A percentile compares a stretch with the other conserved stretches of the same genome.
These are phyloP conservation scores for Pardalotus punctatus DNA, from an alignment of 2,113 vertebrate species.

Conservation along the genomic window DNA sequence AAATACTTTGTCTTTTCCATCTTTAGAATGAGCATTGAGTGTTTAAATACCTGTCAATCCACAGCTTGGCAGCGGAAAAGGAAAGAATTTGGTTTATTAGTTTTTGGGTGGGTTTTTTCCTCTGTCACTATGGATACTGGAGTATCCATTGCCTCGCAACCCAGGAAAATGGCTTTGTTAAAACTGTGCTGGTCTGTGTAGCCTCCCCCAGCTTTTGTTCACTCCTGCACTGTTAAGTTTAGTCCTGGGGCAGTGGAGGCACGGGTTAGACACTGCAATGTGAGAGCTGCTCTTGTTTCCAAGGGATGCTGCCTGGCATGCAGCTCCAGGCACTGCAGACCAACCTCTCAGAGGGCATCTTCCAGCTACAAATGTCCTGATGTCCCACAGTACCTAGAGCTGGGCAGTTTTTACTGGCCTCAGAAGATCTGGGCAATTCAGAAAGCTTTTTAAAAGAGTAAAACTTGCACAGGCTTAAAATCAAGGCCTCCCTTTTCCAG, in stretches of 20 bases:
- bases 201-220: not conserved
- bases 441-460: not conserved
- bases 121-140: slow-evolving; percentile 33
- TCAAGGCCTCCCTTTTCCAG: not conserved
- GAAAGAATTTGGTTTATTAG: slow-evolving; percentile 58
- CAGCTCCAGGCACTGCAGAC: not conserved
- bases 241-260: not conserved
- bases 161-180: not conserved
- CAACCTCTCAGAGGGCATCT: not conserved
- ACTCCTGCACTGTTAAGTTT: not conserved
- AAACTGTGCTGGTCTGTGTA: not conserved
- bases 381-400: not conserved
- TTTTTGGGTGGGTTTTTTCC: not conserved
- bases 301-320: not conserved
- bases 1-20: slow-evolving; percentile 59
- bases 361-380: not conserved
- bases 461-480: not conserved
- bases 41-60: slow-evolving; percentile 56
- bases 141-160: slow-evolving; percentile 26
- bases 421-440: not conserved
- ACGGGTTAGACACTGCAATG: not conserved
- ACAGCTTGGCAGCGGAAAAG: slow-evolving; percentile 52
- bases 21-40: slow-evolving; percentile 47
- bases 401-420: not conserved
- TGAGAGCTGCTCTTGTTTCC: not conserved